Evolutionary conservation across 2,888 invertebrate genomes (phyloP).

Genomic region (Ochropacha duplaris): DNA sequence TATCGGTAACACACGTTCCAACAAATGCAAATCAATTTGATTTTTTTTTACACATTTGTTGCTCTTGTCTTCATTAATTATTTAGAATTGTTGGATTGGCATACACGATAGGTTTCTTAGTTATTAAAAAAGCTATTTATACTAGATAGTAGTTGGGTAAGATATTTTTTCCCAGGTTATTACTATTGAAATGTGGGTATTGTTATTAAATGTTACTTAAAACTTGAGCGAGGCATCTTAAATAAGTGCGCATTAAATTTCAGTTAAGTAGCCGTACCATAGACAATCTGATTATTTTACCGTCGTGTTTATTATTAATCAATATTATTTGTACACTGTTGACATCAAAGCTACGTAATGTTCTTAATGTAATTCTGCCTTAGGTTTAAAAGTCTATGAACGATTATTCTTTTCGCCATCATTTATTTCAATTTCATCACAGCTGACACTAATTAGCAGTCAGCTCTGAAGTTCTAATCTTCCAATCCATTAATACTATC

Average conservation of each 20-base stretch:
- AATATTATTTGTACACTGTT: background rate
- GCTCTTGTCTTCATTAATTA: background rate
- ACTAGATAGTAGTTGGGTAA: too few species aligned
- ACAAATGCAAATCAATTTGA: slow-evolving; percentile 14
- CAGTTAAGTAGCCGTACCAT: too few species aligned
- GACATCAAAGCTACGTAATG: background rate
- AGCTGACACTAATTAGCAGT: background rate
- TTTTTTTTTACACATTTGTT: background rate
- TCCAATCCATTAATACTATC: background rate
- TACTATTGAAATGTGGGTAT: too few species aligned
- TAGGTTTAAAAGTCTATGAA: background rate
- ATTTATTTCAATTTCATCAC: slow-evolving; percentile 7
- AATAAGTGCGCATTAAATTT: too few species aligned
- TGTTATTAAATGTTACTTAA: too few species aligned
- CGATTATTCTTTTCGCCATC: slow-evolving; percentile 9
- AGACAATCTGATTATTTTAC: too few species aligned
- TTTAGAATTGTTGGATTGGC: background rate
- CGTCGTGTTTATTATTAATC: too few species aligned
- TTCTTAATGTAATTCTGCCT: background rate
- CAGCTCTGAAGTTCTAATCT: background rate
- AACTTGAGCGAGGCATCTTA: too few species aligned
- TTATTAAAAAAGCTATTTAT: background rate
- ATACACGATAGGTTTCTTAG: background rate
- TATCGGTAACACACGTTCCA: slow-evolving; percentile 17
- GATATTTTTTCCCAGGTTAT: too few species aligned